A percentile compares a stretch with the other conserved stretches of the same genome.
Evolutionary conservation across 2,797 vertebrate genomes (phyloP).

Genomic region (Gymnopithys bicolor): DNA sequence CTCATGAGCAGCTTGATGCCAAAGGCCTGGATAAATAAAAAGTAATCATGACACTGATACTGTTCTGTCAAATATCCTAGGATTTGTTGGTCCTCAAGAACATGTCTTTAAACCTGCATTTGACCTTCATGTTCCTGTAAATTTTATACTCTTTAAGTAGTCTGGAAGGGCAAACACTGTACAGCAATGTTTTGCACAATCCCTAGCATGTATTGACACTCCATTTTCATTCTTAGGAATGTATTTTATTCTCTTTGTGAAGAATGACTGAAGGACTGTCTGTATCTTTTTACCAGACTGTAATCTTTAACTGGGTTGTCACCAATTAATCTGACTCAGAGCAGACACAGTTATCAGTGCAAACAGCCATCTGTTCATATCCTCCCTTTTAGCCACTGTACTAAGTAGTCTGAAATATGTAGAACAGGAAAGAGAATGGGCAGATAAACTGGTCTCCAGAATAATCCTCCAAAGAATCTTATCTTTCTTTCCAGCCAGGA

Average conservation of each 20-base stretch:
- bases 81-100: background rate
- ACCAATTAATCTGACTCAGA: slow-evolving; percentile 45
- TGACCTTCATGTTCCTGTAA: background rate
- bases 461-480: slow-evolving; percentile 37
- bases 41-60: background rate
- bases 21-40: slow-evolving; percentile 2
- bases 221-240: background rate
- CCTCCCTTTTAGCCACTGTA: background rate
- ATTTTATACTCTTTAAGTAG: background rate
- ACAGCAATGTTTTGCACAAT: background rate
- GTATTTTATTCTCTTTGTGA: background rate
- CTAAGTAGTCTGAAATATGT: background rate
- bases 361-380: slow-evolving; percentile 49
- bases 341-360: slow-evolving; percentile 23
- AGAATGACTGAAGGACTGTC: background rate
- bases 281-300: background rate
- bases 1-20: background rate
- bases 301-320: slow-evolving; percentile 21
- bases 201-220: background rate
- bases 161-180: background rate
- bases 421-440: background rate
- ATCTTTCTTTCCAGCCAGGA: slow-evolving; percentile 15
- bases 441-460: background rate
- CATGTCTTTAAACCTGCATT: background rate
- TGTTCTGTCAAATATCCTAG: background rate